Percentiles rank a stretch among this genome's conserved stretches.
These are phyloP conservation scores for Delia radicum DNA, from an alignment of 1,140 invertebrate genomes.

Conservation along the genomic window DNA sequence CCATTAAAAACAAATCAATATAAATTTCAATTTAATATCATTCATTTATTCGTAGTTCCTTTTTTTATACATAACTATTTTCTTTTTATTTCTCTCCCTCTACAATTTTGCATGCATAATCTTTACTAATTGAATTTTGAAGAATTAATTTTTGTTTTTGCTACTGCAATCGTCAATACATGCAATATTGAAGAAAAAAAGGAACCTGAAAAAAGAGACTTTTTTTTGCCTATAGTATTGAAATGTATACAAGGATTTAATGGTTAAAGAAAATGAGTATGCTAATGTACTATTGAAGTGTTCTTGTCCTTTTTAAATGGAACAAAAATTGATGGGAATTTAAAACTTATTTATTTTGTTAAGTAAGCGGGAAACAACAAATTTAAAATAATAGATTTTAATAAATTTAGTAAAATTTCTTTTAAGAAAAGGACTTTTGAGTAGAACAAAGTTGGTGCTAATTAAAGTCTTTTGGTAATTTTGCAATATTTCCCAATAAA, in stretches of 20 bases:
- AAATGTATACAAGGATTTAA: neutral
- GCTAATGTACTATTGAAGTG: neutral
- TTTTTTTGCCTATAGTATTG: neutral
- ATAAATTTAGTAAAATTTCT: too few species aligned
- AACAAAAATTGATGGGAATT: neutral
- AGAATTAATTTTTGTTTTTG: neutral
- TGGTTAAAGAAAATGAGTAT: neutral
- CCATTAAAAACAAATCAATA: constrained; percentile 16
- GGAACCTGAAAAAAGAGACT: neutral
- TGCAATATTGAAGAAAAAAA: neutral
- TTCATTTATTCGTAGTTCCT: neutral
- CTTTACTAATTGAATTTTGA: constrained; percentile 20
- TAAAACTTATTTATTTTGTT: neutral
- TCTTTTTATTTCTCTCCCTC: neutral
- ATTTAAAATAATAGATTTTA: too few species aligned
- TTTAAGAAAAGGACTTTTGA: too few species aligned
- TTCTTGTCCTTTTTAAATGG: neutral
- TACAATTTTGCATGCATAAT: constrained; percentile 14
- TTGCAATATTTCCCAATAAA: too few species aligned
- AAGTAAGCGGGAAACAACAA: neutral
- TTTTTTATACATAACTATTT: neutral
- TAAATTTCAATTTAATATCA: constrained; percentile 10
- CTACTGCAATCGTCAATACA: neutral
- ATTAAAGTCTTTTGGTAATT: too few species aligned
- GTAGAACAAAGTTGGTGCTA: too few species aligned